Conservation (phyloP, 2,797 vertebrate genomes). For the Paramormyrops hopkinsi region DNA sequence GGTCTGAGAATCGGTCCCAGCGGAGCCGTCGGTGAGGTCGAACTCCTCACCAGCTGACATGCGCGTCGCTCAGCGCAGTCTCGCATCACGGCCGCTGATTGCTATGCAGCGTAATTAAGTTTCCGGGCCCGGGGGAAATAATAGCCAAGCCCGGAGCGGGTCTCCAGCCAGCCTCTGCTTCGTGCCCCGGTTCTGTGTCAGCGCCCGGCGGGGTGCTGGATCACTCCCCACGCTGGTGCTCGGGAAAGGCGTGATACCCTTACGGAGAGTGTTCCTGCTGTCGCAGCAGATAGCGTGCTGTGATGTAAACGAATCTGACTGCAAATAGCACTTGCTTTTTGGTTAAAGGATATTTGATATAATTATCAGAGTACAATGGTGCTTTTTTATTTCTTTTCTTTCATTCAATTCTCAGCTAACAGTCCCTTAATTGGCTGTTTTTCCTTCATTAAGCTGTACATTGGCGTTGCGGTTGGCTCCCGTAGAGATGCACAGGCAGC, state of each 20-base stretch:
- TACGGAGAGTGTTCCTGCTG: neutral
- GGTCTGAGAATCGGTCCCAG: neutral
- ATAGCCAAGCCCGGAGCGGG: slow-evolving; percentile 36
- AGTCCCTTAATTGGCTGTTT: neutral
- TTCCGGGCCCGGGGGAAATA: slow-evolving; percentile 50
- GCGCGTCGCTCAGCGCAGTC: slow-evolving; percentile 34
- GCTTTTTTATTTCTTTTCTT: neutral
- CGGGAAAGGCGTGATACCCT: neutral
- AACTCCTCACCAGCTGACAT: neutral
- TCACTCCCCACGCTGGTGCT: slow-evolving; percentile 6
- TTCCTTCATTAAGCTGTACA: neutral
- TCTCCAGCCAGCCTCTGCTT: slow-evolving; percentile 40
- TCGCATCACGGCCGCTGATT: slow-evolving; percentile 41
- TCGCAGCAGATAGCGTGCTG: neutral
- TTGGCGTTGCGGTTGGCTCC: neutral
- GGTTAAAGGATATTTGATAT: neutral
- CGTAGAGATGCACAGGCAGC: neutral
- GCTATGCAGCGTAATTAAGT: slow-evolving; percentile 49
- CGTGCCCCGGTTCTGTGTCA: slow-evolving; percentile 20
- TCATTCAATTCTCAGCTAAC: neutral
- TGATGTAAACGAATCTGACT: neutral
- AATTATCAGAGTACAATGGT: neutral
- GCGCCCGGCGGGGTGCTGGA: slow-evolving; percentile 29
- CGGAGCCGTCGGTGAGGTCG: neutral
- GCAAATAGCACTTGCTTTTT: neutral